These are phyloP conservation scores for Melanotaenia pygmaea DNA, from an alignment of 2,797 vertebrate genomes.

Conservation along the genomic window DNA sequence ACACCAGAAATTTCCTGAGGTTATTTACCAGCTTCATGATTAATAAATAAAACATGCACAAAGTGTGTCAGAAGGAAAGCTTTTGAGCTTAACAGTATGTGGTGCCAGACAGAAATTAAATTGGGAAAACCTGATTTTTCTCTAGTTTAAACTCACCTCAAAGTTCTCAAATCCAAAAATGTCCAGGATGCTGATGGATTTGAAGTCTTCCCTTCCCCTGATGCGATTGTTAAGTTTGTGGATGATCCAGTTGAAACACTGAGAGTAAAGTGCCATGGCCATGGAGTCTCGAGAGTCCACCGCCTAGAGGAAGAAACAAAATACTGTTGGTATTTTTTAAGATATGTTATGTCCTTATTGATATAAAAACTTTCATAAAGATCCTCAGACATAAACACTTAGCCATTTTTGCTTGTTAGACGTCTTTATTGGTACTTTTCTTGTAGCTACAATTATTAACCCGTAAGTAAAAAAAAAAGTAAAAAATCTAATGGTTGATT, in stretches of 20 bases:
- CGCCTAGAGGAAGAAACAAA: constrained; percentile 79
- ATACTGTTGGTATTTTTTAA: neutral
- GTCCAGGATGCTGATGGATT: constrained; percentile 95
- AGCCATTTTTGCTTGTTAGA: too few relatives aligned
- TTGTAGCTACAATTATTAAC: neutral
- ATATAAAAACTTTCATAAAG: too few relatives aligned
- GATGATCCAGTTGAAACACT: constrained; percentile 97
- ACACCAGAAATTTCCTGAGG: neutral
- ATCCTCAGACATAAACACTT: too few relatives aligned
- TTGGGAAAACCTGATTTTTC: neutral
- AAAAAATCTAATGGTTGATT: too few relatives aligned
- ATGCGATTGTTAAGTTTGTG: constrained; percentile 92
- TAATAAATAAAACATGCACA: constrained; percentile 9
- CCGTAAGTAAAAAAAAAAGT: neutral
- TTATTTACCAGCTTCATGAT: constrained; percentile 1
- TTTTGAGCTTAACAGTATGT: neutral
- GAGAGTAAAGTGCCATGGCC: constrained; percentile 98
- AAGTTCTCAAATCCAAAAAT: constrained; percentile 99
- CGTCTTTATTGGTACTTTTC: too few relatives aligned
- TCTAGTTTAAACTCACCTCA: constrained; percentile 82
- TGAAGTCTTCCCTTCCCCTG: constrained; percentile 92
- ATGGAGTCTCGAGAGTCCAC: constrained; percentile 95
- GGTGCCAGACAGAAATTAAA: too few relatives aligned
- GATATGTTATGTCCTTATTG: neutral
- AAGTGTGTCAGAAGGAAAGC: neutral